Base-by-base conservation (phyloP, 1,140 invertebrate genomes). In the Anadara kagoshimensis region DNA sequence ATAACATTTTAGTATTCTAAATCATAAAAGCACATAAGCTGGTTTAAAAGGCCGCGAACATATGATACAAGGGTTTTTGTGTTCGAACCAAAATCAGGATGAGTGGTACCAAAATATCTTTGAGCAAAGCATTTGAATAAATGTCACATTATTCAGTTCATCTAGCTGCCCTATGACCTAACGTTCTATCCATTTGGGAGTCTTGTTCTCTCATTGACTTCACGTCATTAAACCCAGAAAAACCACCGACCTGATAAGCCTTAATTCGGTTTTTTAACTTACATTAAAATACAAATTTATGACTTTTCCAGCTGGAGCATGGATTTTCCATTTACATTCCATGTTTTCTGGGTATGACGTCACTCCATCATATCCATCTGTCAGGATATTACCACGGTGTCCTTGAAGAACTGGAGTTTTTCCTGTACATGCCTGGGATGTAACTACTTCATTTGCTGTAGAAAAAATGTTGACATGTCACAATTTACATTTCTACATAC, bases 281-380 rank as follows among this genome's bases (percentile, higher is more conserved):
- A 75, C 65, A 47, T 75, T 59, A 49, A 79, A 73, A 22, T 43
- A 56, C 12, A 82, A 49, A 1, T 66, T 73, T n/a, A 82, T 69
- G 22, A 78, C 78, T 64, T 82, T 56, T 11, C 75, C 75, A n/a
- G 56, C 54, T 12, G 75, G 67, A 18, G 70, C 78, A 18, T 56
- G 64, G 18, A 82, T 73, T 29, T 57, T 47, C 80, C 78, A 79
- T 41, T 68, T 61, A 62, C 80, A 82, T 51, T 66, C 72, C 0
- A 78, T 54, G 56, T 78, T 69, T 14, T 43, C 49, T 5, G 67
- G 67, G 53, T 82, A 82, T 26, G 67, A 41, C 2, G 65, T 70
- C 1, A n/a, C 59, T 4, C 80, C 80, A 58, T 75, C 72, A 20
- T 43, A 75, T 22, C 64, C 54, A 61, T 75, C 73, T 18, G 73